These are phyloP conservation scores for Hesperophylax magnus DNA, from an alignment of 1,140 invertebrate species.

Conservation along the genomic window DNA sequence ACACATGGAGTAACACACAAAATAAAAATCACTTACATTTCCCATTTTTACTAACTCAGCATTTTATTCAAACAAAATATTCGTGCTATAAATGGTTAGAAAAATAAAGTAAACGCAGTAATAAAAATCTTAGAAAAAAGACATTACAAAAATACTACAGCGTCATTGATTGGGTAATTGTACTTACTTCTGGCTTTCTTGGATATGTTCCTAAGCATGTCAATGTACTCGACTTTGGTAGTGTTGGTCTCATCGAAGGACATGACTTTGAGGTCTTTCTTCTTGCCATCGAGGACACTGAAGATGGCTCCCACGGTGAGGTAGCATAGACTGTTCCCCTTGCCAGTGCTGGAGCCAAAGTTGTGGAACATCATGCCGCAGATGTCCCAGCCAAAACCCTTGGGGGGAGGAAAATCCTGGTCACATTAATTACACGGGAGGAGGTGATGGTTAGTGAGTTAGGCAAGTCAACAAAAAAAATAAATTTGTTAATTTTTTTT, in stretches of 20 bases:
- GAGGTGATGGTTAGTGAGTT: slow-evolving; percentile 46
- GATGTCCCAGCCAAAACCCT: slow-evolving; percentile 81
- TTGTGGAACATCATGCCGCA: slow-evolving; percentile 82
- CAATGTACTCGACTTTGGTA: slow-evolving; percentile 70
- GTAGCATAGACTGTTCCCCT: slow-evolving; percentile 81
- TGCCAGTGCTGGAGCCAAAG: slow-evolving; percentile 68
- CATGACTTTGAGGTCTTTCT: slow-evolving; percentile 59
- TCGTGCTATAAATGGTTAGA: too few species aligned
- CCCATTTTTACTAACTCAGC: too few species aligned
- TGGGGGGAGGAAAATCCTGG: slow-evolving; percentile 64
- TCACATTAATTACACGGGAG: slow-evolving; percentile 49
- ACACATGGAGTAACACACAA: too few species aligned
- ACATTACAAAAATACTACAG: too few species aligned
- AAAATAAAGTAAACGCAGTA: too few species aligned
- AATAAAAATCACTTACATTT: too few species aligned
- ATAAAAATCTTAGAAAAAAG: too few species aligned
- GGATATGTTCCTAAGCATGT: slow-evolving; percentile 77
- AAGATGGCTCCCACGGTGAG: slow-evolving; percentile 81
- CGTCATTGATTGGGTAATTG: background rate
- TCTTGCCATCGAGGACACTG: slow-evolving; percentile 72
- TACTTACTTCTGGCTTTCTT: slow-evolving; percentile 85
- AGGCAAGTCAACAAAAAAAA: too few species aligned
- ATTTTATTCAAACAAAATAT: too few species aligned
- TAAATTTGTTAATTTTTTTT: too few species aligned
- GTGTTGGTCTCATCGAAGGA: slow-evolving; percentile 67